These are phyloP conservation scores for Tenodera sinensis DNA, from an alignment of 2,888 invertebrate genomes.

Conservation along the genomic window DNA sequence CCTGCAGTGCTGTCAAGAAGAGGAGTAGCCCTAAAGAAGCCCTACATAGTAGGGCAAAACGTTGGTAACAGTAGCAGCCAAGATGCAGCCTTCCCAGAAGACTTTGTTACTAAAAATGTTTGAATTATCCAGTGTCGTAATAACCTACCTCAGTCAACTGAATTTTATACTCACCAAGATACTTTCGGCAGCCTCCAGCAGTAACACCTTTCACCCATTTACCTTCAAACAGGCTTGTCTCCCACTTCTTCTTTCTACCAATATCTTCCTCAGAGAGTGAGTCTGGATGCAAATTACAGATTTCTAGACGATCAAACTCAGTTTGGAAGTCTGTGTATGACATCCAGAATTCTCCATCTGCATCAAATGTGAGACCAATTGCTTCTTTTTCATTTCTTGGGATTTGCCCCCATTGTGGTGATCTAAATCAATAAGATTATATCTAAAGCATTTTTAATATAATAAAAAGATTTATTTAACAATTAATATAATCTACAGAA, in stretches of 20 bases:
- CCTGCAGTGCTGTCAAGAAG: too few species aligned
- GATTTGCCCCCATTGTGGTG: conserved; percentile 88
- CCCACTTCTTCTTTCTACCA: conserved; percentile 76
- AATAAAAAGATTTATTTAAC: too few species aligned
- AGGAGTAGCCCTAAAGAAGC: too few species aligned
- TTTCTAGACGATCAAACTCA: conserved; percentile 84
- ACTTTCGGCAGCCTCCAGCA: conserved; percentile 96
- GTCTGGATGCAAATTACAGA: conserved; percentile 94
- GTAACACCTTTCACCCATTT: conserved; percentile 90
- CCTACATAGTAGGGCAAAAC: too few species aligned
- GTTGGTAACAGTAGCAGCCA: too few species aligned
- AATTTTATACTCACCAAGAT: conserved; percentile 52
- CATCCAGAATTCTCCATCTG: conserved; percentile 99
- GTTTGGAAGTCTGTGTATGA: conserved; percentile 82
- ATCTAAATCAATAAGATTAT: conserved; percentile 48
- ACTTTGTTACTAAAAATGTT: too few species aligned
- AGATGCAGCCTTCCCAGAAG: too few species aligned
- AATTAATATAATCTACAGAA: too few species aligned
- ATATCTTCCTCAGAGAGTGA: conserved; percentile 75
- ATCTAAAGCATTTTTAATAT: too few species aligned
- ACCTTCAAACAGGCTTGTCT: conserved; percentile 88
- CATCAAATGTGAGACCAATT: conserved; percentile 82
- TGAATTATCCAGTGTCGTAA: too few species aligned
- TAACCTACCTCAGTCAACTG: too few species aligned
- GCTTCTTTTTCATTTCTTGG: conserved; percentile 80